Evolutionary conservation across 2,797 vertebrate species (phyloP).

Genomic region (Apodemus agrarius): DNA sequence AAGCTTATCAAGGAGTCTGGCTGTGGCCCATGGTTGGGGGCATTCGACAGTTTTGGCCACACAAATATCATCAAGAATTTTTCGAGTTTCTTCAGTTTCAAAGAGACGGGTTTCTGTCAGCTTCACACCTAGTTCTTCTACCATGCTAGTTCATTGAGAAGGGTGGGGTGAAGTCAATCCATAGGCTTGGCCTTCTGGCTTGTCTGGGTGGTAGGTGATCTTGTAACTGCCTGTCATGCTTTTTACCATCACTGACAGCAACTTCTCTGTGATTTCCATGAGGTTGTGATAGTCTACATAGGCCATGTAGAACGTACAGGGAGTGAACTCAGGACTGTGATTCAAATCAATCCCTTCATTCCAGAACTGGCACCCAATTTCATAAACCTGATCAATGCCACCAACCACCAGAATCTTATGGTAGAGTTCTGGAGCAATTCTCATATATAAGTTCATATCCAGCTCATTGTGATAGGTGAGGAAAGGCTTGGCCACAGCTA

Average conservation of each 20-base stretch:
- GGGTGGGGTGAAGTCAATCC: conserved; percentile 98
- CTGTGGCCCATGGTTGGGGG: conserved; percentile 92
- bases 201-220: conserved; percentile 90
- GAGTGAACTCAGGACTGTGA: conserved; percentile 99
- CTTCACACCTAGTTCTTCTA: conserved; percentile 93
- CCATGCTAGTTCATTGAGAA: conserved; percentile 95
- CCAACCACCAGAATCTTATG: conserved; percentile 99
- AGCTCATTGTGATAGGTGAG: conserved; percentile 98
- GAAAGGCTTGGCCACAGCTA: conserved; percentile 97
- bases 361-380: conserved; percentile 97
- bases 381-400: conserved; percentile 97
- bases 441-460: conserved; percentile 99
- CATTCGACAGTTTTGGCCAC: conserved; percentile 94
- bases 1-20: conserved; percentile 97
- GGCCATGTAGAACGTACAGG: conserved; percentile 99
- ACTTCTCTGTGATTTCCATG: conserved; percentile 98
- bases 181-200: conserved; percentile 90
- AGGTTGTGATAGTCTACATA: conserved; percentile 97
- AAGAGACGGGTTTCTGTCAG: conserved; percentile 91
- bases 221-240: conserved; percentile 95
- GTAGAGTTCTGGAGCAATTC: conserved; percentile 98
- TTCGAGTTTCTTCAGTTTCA: conserved; percentile 79
- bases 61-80: conserved; percentile 89
- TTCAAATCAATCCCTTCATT: conserved; percentile 99
- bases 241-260: conserved; percentile 99